These are phyloP conservation scores for Drosophila tani DNA, from an alignment of 1,140 invertebrate species.

Conservation along the genomic window DNA sequence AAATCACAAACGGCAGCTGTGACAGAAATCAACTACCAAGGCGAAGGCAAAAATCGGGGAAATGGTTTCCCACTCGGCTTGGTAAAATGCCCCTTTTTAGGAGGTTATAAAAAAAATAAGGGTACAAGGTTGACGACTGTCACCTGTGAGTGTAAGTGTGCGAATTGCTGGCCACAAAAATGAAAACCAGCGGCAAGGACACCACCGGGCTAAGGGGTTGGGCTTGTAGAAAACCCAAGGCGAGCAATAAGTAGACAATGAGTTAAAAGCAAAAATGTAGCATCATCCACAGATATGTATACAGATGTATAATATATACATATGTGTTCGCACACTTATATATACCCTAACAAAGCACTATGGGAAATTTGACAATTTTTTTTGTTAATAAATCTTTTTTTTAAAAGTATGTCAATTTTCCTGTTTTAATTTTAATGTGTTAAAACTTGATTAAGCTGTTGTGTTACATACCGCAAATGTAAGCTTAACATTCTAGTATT, in stretches of 20 bases:
- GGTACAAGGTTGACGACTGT: conserved; percentile 45
- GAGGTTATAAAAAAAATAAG: conserved; percentile 8
- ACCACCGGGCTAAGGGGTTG: conserved; percentile 13
- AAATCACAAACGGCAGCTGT: conserved; percentile 75
- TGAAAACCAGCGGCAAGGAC: conserved; percentile 70
- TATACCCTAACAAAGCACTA: neutral
- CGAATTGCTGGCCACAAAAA: conserved; percentile 62
- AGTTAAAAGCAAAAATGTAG: conserved; percentile 69
- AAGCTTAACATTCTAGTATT: too few relatives aligned
- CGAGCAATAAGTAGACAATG: conserved; percentile 74
- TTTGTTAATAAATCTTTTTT: too few relatives aligned
- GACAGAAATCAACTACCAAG: conserved; percentile 78
- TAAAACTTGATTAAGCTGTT: too few relatives aligned
- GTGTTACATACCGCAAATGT: too few relatives aligned
- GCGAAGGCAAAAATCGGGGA: conserved; percentile 51
- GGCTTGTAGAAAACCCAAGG: conserved; percentile 29
- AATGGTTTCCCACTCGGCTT: conserved; percentile 14
- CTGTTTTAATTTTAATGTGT: too few relatives aligned
- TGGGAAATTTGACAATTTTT: too few relatives aligned
- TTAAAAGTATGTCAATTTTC: too few relatives aligned
- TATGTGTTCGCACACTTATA: conserved; percentile 4
- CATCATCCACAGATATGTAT: conserved; percentile 13
- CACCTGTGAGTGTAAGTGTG: conserved; percentile 51
- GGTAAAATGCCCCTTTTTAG: neutral
- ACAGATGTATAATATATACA: conserved; percentile 1